Base-by-base conservation (phyloP, 2,888 invertebrate species). In the Epistrophella euchroma region DNA sequence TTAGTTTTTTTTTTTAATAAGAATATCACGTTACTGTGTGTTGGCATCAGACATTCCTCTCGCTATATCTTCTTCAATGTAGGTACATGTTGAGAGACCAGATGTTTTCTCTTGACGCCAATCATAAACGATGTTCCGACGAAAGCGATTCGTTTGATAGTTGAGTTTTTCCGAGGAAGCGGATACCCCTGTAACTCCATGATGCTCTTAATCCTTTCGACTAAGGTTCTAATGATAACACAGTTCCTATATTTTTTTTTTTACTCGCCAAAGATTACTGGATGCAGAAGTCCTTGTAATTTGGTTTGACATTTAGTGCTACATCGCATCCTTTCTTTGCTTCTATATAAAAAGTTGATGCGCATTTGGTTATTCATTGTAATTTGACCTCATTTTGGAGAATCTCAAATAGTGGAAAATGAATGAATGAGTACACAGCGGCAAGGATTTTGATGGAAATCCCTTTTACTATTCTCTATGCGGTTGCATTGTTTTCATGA, bases 251-350 rank as follows among this genome's bases (percentile, higher is more conserved):
- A n/a, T 66, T 66, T 64, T n/a, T 15, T 55, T 10, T 55, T 25
- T 28, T 50, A 43, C 43, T 47, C 15, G 45, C 2, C 2, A 45
- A 58, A 56, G 68, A 43, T 55, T 58, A 13, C 19, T 47, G 74
- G 50, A 52, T 52, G 60, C 80, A 56, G 25, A 68, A 72, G 77
- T 71, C 71, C 58, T 64, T 74, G 86, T 86, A 86, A 86, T 86
- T 78, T 78, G 86, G 82, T 86, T 74, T 82, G 82, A 78, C 86
- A 70, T 86, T 82, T 86, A 86, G 76, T 81, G 75, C 47, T 56
- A 35, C 58, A 45, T n/a, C 19, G 60, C 47, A 70, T 70, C 70
- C 55, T 77, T 76, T 71, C 19, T 11, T 25, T 68, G 25, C 11
- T 58, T 4, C 25, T 28, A 4, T 25, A 40, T 43, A 40, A 62